phyloP scores from a whole-genome alignment of 2,888 invertebrate species.

The Campoplex nolae region DNA sequence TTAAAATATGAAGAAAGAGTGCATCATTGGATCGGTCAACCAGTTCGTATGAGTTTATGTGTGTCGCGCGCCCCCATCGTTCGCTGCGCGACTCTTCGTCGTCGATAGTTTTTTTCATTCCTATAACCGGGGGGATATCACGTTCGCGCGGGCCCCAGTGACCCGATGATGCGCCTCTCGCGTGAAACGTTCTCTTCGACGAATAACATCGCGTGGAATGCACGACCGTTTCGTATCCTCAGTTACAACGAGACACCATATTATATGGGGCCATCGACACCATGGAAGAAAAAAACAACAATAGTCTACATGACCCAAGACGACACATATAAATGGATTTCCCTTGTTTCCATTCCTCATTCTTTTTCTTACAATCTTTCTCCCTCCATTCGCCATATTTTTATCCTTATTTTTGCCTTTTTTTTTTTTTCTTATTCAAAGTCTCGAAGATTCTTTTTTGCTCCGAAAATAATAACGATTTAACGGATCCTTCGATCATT shows the following conservation, averaged over 20 bases:
- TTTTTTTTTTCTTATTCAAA: background rate
- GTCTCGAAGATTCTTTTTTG: too few relatives aligned
- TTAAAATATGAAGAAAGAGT: constrained; percentile 6
- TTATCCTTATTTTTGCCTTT: background rate
- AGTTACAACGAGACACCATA: background rate
- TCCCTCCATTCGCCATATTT: background rate
- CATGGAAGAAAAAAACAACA: background rate
- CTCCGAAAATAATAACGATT: background rate
- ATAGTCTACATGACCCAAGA: background rate
- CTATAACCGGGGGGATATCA: constrained; percentile 36
- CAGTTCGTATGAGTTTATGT: constrained; percentile 54
- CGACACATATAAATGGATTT: background rate
- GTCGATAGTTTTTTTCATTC: constrained; percentile 30
- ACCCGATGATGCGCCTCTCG: constrained; percentile 61
- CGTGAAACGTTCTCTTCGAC: constrained; percentile 54
- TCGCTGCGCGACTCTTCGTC: constrained; percentile 24
- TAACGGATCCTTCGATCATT: background rate
- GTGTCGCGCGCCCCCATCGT: constrained; percentile 50
- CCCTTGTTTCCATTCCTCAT: too few relatives aligned
- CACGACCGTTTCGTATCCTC: constrained; percentile 58
- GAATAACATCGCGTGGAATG: constrained; percentile 62
- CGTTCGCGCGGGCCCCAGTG: constrained; percentile 69
- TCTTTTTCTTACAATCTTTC: too few relatives aligned
- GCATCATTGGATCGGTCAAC: constrained; percentile 35
- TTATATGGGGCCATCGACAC: constrained; percentile 43